phyloP scores from a whole-genome alignment of 2,113 vertebrate species.

The Anarhynchus alexandrinus region DNA sequence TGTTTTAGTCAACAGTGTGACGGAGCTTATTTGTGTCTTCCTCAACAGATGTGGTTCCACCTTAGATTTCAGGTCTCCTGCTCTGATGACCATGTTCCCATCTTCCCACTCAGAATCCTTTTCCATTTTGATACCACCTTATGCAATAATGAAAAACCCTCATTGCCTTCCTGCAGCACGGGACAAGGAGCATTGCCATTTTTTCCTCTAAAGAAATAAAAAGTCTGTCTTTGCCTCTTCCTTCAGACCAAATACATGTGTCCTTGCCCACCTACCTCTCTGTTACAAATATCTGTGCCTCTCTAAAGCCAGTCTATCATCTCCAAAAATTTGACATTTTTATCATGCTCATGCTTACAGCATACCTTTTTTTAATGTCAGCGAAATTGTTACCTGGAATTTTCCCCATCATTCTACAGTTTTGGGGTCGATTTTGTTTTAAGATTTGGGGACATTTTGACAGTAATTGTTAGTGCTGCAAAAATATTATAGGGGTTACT shows the following conservation, averaged over 20 bases:
- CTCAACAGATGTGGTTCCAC: neutral
- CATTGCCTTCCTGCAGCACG: fast-evolving
- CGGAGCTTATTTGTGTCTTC: too few species aligned
- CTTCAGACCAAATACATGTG: neutral
- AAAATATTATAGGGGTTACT: neutral
- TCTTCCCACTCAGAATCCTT: neutral
- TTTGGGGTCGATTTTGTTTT: neutral
- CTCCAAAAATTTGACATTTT: neutral
- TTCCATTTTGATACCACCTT: neutral
- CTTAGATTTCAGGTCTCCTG: too few species aligned
- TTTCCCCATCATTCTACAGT: neutral
- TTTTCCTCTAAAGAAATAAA: neutral
- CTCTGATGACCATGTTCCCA: neutral
- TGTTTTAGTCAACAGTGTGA: neutral
- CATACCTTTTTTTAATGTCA: neutral
- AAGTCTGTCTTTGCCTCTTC: neutral
- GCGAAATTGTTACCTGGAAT: neutral
- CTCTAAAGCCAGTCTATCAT: neutral
- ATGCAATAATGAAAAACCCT: too few species aligned
- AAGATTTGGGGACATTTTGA: neutral
- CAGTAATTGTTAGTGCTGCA: neutral
- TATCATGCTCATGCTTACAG: neutral
- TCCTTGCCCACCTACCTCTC: neutral
- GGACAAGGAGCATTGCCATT: neutral
- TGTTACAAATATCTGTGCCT: neutral